Conservation (phyloP, 2,797 vertebrate genomes). For the Babyrousa celebensis region DNA sequence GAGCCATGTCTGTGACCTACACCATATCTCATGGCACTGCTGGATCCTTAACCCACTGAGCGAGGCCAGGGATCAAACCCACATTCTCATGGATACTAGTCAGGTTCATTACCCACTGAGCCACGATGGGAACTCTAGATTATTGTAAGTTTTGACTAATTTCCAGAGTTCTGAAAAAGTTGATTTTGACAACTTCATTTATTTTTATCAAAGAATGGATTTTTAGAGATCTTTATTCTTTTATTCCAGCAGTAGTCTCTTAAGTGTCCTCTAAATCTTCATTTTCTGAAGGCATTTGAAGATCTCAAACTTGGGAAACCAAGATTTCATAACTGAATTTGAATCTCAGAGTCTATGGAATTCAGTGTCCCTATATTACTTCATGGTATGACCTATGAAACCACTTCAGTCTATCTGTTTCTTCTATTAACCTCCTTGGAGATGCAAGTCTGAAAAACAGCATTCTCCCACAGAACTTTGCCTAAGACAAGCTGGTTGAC, state of each 20-base stretch:
- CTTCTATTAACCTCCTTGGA: not conserved
- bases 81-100: too few species aligned
- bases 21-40: too few species aligned
- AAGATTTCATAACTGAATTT: not conserved
- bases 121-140: not conserved
- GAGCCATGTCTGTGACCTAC: too few species aligned
- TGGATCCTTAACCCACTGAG: too few species aligned
- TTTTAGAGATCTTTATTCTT: conserved; percentile 12
- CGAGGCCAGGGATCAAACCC: too few species aligned
- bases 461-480: not conserved
- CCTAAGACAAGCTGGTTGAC: not conserved
- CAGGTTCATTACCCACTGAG: too few species aligned
- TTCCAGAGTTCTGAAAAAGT: not conserved
- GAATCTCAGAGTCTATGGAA: not conserved
- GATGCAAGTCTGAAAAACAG: not conserved
- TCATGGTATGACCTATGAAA: not conserved
- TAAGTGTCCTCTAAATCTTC: not conserved
- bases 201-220: not conserved
- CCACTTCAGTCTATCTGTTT: too few species aligned
- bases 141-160: not conserved
- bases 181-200: not conserved
- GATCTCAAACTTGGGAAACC: not conserved
- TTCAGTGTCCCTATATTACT: not conserved
- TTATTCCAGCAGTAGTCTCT: not conserved
- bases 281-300: conserved; percentile 41